A percentile compares a stretch with the other conserved stretches of the same genome.
These are phyloP conservation scores for Holothuria leucospilota DNA, from an alignment of 53 echinoderm and acorn worm species.

Conservation along the genomic window DNA sequence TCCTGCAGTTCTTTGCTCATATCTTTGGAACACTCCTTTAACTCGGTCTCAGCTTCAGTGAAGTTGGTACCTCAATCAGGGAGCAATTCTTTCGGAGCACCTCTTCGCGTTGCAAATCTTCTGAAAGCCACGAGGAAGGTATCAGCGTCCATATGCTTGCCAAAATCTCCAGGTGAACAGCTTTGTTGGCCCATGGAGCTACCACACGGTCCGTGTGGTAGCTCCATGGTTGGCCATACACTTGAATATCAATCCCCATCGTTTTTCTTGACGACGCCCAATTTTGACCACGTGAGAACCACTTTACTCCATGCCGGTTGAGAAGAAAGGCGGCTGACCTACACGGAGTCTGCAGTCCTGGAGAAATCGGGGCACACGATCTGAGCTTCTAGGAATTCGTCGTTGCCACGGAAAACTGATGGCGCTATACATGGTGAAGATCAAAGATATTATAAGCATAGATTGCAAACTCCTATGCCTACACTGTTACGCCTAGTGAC, in stretches of 20 bases:
- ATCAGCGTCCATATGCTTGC: constrained; percentile 46
- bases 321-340: constrained; percentile 62
- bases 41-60: constrained; percentile 38
- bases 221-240: too few relatives aligned
- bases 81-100: constrained; percentile 41
- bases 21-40: constrained; percentile 23
- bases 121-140: constrained; percentile 58
- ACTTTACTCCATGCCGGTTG: constrained; percentile 60
- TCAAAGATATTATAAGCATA: too few relatives aligned
- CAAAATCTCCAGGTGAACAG: constrained; percentile 52
- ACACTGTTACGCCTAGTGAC: too few relatives aligned
- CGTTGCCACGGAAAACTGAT: too few relatives aligned
- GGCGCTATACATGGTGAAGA: too few relatives aligned
- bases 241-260: constrained; percentile 62
- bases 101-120: constrained; percentile 50
- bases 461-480: too few relatives aligned
- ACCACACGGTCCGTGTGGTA: too few relatives aligned
- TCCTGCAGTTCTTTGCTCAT: constrained; percentile 54
- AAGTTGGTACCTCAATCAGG: constrained; percentile 68
- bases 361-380: too few relatives aligned
- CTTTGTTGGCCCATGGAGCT: constrained; percentile 55
- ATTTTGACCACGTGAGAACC: constrained; percentile 60
- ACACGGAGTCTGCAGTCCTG: too few relatives aligned
- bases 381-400: too few relatives aligned
- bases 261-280: constrained; percentile 41